These are phyloP conservation scores for Cotesia glomerata DNA, from an alignment of 1,140 invertebrate species.

Conservation along the genomic window DNA sequence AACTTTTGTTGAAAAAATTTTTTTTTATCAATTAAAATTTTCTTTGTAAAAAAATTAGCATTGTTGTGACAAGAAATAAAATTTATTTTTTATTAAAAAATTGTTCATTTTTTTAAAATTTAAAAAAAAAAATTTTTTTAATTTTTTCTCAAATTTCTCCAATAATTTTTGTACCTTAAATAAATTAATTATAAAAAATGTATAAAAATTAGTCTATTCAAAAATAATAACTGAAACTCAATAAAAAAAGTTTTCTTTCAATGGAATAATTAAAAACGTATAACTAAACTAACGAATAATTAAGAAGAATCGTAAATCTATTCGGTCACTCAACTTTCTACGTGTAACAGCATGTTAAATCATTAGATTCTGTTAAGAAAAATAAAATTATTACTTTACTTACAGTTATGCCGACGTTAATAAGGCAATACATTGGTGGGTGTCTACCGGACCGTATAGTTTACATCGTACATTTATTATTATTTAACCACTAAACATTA, in stretches of 20 bases:
- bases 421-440: conserved; percentile 18
- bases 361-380: not conserved
- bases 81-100: no score
- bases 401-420: conserved; percentile 15
- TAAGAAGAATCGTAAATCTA: not conserved
- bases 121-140: no score
- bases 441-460: conserved; percentile 2
- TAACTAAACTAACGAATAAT: not conserved
- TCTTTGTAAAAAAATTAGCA: no score
- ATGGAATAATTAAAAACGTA: no score
- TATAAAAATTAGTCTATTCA: not conserved
- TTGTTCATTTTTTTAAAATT: no score
- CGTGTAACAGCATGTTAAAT: not conserved
- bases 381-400: not conserved
- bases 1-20: no score
- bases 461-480: conserved; percentile 8
- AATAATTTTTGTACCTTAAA: no score
- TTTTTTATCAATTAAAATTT: no score
- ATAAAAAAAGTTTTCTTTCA: not conserved
- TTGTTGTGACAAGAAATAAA: no score
- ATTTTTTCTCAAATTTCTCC: no score
- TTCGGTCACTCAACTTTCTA: conserved; percentile 9
- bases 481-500: not conserved
- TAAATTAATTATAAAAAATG: no score
- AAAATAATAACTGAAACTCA: not conserved